A percentile compares a stretch with the other conserved stretches of the same genome.
These are phyloP conservation scores for Phodopus roborovskii DNA, from an alignment of 2,113 vertebrate species.

Conservation along the genomic window DNA sequence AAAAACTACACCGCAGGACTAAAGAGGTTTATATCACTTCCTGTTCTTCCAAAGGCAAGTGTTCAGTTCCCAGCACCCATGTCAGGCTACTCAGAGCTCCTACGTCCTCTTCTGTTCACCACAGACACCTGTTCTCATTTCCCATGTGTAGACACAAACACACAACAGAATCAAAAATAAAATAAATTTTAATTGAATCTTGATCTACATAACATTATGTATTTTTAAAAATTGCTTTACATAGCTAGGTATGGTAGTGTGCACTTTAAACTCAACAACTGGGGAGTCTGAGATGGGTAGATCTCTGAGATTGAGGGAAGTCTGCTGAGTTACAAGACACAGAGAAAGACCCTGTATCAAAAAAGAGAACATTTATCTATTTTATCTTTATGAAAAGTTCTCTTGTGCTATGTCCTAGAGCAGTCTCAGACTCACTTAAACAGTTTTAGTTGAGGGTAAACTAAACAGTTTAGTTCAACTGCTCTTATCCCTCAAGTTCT, in stretches of 20 bases:
- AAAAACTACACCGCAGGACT: conserved; percentile 5
- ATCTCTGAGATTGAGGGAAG: background rate
- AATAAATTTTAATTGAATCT: background rate
- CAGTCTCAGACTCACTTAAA: background rate
- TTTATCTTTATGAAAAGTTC: background rate
- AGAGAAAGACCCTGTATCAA: background rate
- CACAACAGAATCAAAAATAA: background rate
- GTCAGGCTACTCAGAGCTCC: background rate
- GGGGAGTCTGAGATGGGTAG: background rate
- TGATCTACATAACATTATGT: background rate
- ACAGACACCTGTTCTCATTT: background rate
- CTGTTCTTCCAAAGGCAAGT: background rate
- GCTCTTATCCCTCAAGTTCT: background rate
- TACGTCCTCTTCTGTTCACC: background rate
- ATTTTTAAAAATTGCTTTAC: background rate
- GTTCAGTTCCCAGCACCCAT: background rate
- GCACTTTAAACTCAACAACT: background rate
- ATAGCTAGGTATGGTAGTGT: background rate
- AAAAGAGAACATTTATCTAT: no score
- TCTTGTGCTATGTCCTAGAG: background rate
- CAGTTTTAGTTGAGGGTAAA: background rate
- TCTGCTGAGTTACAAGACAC: background rate
- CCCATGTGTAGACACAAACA: background rate
- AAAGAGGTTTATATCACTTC: background rate
- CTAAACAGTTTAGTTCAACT: no score